Percentiles rank a stretch among this genome's conserved stretches.
Conservation (phyloP, 1,140 invertebrate species). For the Bombyx mori region ASM3026992v2 NC_085125.1:6804501-6805000, state of each 20-base stretch:
- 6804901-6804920: conserved; percentile 57
- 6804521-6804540: conserved; percentile 76
- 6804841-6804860: conserved; percentile 72
- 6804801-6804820: conserved; percentile 64
- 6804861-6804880: conserved; percentile 70
- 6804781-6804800: conserved; percentile 46
- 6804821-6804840: conserved; percentile 73
- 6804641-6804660: conserved; percentile 73
- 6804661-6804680: conserved; percentile 85
- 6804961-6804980: conserved; percentile 42
- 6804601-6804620: conserved; percentile 76
- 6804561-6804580: conserved; percentile 78
- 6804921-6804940: conserved; percentile 79
- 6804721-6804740: conserved; percentile 89
- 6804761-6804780: conserved; percentile 60
- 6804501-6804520: conserved; percentile 21
- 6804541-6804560: conserved; percentile 86
- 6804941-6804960: conserved; percentile 76
- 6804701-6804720: conserved; percentile 78
- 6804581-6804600: conserved; percentile 72
- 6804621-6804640: conserved; percentile 58
- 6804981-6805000: conserved; percentile 30
- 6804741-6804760: conserved; percentile 83
- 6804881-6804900: conserved; percentile 72
- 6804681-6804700: conserved; percentile 79